These are phyloP conservation scores for Enteromius paludinosus DNA, from an alignment of 2,797 vertebrate species.

Conservation along the genomic window DNA sequence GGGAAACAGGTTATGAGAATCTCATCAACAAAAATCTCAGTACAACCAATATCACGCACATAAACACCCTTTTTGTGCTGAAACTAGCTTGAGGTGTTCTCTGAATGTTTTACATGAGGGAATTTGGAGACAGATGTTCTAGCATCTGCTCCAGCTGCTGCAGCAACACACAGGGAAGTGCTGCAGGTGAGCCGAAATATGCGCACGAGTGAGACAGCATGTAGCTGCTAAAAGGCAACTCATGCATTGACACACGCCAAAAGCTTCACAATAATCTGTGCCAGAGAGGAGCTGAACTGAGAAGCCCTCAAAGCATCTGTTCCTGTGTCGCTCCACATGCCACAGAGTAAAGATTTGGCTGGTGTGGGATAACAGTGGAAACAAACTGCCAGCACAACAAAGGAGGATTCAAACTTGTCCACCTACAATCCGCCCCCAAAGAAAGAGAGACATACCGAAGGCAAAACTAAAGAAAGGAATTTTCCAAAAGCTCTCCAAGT, in stretches of 20 bases:
- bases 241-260: slow-evolving; percentile 49
- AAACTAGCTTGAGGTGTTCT: slow-evolving; percentile 13
- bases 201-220: slow-evolving; percentile 16
- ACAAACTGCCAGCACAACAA: slow-evolving; percentile 11
- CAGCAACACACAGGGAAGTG: neutral
- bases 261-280: slow-evolving; percentile 42
- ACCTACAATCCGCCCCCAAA: slow-evolving; percentile 8
- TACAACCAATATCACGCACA: neutral
- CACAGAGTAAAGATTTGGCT: slow-evolving; percentile 22
- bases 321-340: slow-evolving; percentile 18
- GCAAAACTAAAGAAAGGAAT: neutral
- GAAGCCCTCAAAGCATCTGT: slow-evolving; percentile 38
- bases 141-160: slow-evolving; percentile 47
- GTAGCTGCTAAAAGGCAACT: slow-evolving; percentile 34
- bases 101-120: slow-evolving; percentile 3
- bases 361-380: neutral
- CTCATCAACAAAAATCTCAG: neutral
- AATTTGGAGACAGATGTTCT: slow-evolving; percentile 41
- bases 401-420: neutral
- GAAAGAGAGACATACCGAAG: neutral
- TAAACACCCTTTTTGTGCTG: neutral
- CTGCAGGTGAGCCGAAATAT: slow-evolving; percentile 40
- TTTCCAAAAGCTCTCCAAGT: neutral
- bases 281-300: slow-evolving; percentile 15
- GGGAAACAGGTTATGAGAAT: slow-evolving; percentile 10